Conservation (phyloP, 2,113 vertebrate genomes). For the Lophochroa leadbeateri region DNA sequence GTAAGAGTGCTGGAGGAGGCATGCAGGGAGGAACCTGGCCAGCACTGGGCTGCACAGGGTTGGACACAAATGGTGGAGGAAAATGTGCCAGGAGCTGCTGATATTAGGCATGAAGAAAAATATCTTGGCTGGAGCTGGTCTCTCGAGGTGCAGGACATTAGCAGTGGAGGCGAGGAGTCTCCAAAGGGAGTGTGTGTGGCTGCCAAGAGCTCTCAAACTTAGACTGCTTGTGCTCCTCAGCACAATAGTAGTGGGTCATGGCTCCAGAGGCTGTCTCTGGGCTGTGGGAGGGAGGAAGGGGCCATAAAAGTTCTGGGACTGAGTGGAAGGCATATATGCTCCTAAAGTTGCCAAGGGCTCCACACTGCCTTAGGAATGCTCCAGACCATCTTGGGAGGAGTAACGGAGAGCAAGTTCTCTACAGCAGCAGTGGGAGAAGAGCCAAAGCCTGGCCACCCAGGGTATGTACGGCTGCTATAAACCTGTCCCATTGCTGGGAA, state of each 20-base stretch:
- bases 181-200: accelerated
- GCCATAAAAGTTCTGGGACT: background rate
- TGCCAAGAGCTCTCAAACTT: background rate
- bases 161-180: background rate
- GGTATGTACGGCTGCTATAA: accelerated
- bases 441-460: background rate
- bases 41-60: background rate
- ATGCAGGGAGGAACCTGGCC: background rate
- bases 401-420: background rate
- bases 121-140: background rate
- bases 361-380: background rate
- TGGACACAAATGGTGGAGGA: background rate
- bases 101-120: background rate
- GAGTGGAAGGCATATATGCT: background rate
- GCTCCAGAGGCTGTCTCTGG: background rate
- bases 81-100: background rate
- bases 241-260: background rate
- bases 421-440: background rate
- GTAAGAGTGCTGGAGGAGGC: background rate
- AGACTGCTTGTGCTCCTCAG: accelerated
- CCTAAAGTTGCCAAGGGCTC: background rate
- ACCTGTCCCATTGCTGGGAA: background rate
- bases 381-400: background rate
- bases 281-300: background rate
- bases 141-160: background rate